Conservation (phyloP, 2,888 invertebrate genomes). For the Apocheima hispidaria region DNA sequence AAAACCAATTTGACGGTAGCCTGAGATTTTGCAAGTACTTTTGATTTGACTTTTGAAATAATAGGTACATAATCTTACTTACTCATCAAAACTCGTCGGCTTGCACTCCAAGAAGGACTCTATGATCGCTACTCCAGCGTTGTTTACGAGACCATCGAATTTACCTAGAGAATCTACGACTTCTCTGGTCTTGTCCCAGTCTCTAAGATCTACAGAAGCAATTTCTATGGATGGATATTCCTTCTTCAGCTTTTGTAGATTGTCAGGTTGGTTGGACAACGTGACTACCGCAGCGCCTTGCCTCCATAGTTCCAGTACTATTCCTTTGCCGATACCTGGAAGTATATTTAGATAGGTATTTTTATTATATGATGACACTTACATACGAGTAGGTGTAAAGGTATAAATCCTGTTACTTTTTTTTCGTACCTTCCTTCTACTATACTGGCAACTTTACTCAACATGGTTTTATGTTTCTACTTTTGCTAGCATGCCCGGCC, state of each 20-base stretch:
- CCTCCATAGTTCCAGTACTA: slow-evolving; percentile 88
- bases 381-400: no score
- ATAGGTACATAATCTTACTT: slow-evolving; percentile 52
- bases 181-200: slow-evolving; percentile 90
- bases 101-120: slow-evolving; percentile 90
- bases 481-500: no score
- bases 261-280: slow-evolving; percentile 88
- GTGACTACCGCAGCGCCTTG: slow-evolving; percentile 91
- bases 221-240: slow-evolving; percentile 87
- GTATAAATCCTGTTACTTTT: no score
- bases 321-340: slow-evolving; percentile 89
- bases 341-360: not conserved
- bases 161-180: slow-evolving; percentile 83
- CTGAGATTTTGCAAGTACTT: no score
- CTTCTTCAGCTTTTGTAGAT: slow-evolving; percentile 87
- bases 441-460: no score
- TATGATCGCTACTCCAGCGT: slow-evolving; percentile 91
- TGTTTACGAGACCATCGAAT: slow-evolving; percentile 95
- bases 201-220: slow-evolving; percentile 88
- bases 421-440: no score
- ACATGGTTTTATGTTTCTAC: no score
- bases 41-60: no score
- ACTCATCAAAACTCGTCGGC: slow-evolving; percentile 90
- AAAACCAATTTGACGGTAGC: no score
- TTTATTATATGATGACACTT: no score